Evolutionary conservation across 2,113 vertebrate species (phyloP).

Genomic region (Daubentonia madagascariensis): DNA sequence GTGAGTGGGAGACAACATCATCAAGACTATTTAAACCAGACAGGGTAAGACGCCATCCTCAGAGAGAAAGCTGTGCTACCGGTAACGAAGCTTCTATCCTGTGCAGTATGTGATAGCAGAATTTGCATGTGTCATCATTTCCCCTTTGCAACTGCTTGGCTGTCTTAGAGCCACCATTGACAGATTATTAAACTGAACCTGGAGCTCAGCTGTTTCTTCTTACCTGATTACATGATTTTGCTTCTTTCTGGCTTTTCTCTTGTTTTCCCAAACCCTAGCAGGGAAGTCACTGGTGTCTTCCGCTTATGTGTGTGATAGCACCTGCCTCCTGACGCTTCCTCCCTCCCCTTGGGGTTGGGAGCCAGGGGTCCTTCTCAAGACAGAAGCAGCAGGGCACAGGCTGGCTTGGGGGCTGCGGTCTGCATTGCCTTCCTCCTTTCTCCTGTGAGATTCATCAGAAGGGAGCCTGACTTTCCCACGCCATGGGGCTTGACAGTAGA

Average conservation of each 20-base stretch:
- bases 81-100: neutral
- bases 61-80: neutral
- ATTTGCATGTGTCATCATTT: neutral
- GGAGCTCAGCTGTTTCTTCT: neutral
- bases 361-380: neutral
- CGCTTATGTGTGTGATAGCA: no score
- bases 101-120: no score
- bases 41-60: neutral
- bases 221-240: neutral
- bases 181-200: neutral
- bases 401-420: neutral
- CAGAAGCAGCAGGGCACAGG: neutral
- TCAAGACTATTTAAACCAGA: neutral
- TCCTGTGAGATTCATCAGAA: neutral
- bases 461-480: neutral
- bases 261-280: neutral
- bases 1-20: neutral
- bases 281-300: neutral
- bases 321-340: neutral
- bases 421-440: neutral
- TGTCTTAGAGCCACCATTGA: neutral
- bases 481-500: neutral
- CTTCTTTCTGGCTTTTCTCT: neutral
- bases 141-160: neutral
- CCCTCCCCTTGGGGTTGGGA: fast-evolving